phyloP scores from a whole-genome alignment of 2,113 vertebrate genomes.

The Xenopus borealis region DNA sequence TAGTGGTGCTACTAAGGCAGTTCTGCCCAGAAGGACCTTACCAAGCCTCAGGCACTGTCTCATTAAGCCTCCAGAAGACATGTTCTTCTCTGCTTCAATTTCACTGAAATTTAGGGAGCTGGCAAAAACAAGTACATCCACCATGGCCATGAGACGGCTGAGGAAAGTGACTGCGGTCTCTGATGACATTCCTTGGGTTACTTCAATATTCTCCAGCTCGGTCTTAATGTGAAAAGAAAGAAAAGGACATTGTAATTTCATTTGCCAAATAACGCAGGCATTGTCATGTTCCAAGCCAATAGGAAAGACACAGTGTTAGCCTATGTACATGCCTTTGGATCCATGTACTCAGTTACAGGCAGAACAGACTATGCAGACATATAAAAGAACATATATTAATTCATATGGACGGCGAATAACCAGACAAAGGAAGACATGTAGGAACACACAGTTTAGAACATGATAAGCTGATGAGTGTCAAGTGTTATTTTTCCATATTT shows the following conservation, averaged over 20 bases:
- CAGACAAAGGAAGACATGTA: not conserved
- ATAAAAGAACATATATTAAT: conserved; percentile 7
- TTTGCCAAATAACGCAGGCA: not conserved
- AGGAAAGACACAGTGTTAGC: no score
- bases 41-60: conserved; percentile 93
- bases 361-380: conserved; percentile 20
- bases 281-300: not conserved
- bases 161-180: conserved; percentile 94
- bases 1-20: not conserved
- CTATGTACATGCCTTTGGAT: not conserved
- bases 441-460: no score
- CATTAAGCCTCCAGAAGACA: conserved; percentile 96
- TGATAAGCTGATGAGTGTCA: no score
- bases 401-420: conserved; percentile 5
- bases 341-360: conserved; percentile 1
- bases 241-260: conserved; percentile 14
- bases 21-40: conserved; percentile 61
- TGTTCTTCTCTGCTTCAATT: conserved; percentile 98
- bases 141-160: conserved; percentile 94
- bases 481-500: no score
- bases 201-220: conserved; percentile 91
- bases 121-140: conserved; percentile 93
- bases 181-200: conserved; percentile 95
- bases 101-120: conserved; percentile 97
- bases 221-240: conserved; percentile 68